phyloP scores from a whole-genome alignment of 2,888 invertebrate genomes.

The Cetonia aurata region DNA sequence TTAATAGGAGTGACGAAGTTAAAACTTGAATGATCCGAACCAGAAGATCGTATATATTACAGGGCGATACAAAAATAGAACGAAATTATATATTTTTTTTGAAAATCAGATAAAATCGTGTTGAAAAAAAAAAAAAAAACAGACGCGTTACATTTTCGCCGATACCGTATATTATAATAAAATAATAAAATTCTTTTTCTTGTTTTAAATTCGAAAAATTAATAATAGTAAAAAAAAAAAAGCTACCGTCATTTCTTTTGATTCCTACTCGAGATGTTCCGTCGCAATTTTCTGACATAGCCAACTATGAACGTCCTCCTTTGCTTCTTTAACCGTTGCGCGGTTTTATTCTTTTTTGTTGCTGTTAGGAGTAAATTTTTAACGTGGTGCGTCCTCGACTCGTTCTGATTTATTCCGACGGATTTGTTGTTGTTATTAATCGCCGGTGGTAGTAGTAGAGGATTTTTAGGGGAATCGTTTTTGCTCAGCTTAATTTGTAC shows the following conservation, averaged over 20 bases:
- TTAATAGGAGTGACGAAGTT: too few species aligned
- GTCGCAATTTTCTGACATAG: conserved; percentile 37
- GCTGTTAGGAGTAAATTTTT: neutral
- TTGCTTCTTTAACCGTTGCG: neutral
- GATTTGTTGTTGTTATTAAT: neutral
- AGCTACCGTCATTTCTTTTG: conserved; percentile 42
- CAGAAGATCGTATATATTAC: too few species aligned
- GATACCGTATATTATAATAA: too few species aligned
- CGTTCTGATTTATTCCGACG: neutral
- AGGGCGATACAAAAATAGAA: too few species aligned
- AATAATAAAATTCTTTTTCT: too few species aligned
- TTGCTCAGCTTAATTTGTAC: neutral
- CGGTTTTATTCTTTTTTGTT: neutral
- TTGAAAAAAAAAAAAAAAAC: too few species aligned
- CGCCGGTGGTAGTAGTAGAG: neutral
- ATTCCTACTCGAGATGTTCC: conserved; percentile 17
- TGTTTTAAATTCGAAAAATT: too few species aligned
- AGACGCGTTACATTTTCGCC: too few species aligned
- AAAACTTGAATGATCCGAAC: too few species aligned
- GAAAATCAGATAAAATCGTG: too few species aligned
- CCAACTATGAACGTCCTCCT: conserved; percentile 37
- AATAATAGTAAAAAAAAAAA: neutral
- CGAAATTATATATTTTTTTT: too few species aligned
- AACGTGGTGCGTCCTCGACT: neutral
- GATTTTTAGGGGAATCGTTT: neutral